Evolutionary conservation across 1,140 invertebrate species (phyloP).

Genomic region (silkworm (Bombyx mori)): ASM3026992v2 NC_085128.1:9689501-9690000

Average conservation of each 20-base stretch:
- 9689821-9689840: conserved; percentile 49
- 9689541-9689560: too few species aligned
- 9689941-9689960: too few species aligned
- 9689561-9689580: too few species aligned
- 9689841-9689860: conserved; percentile 48
- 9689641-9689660: not conserved
- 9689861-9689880: conserved; percentile 57
- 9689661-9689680: conserved; percentile 25
- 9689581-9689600: too few species aligned
- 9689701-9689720: conserved; percentile 21
- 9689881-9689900: conserved; percentile 48
- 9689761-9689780: conserved; percentile 48
- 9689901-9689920: conserved; percentile 41
- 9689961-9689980: too few species aligned
- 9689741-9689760: conserved; percentile 37
- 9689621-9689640: conserved; percentile 10
- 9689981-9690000: too few species aligned
- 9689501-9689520: not conserved
- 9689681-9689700: conserved; percentile 56
- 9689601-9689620: too few species aligned
- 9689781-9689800: conserved; percentile 47
- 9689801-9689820: conserved; percentile 58
- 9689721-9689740: conserved; percentile 25
- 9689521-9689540: too few species aligned
- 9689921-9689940: not conserved